Evolutionary conservation across 1,140 invertebrate genomes (phyloP).

Genomic region (Drosophila melanica): DNA sequence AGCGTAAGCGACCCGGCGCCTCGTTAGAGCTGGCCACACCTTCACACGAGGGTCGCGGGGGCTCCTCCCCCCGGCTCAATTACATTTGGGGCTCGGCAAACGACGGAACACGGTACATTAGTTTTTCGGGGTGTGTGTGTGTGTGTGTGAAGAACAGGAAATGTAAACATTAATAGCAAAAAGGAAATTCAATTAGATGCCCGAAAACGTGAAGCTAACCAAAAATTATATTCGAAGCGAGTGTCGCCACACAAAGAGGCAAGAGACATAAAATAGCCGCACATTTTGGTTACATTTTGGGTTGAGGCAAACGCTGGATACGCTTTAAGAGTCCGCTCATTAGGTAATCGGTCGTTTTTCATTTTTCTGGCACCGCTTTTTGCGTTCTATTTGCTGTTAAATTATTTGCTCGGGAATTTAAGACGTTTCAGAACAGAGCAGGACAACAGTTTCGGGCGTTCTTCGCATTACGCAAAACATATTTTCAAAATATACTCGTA

Average conservation of each 20-base stretch:
- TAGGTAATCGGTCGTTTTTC: background rate
- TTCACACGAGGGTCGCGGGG: background rate
- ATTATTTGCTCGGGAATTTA: constrained; percentile 74
- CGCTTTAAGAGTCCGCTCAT: background rate
- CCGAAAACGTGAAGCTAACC: constrained; percentile 7
- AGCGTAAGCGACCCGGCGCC: constrained; percentile 5
- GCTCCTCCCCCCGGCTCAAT: constrained; percentile 9
- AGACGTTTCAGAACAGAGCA: constrained; percentile 58
- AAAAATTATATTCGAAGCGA: background rate
- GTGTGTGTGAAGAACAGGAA: constrained; percentile 55
- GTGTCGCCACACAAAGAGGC: background rate
- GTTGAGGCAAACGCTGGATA: background rate
- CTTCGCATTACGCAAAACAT: constrained; percentile 66
- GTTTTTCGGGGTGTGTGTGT: constrained; percentile 9
- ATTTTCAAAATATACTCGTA: constrained; percentile 12
- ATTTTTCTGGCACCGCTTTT: background rate
- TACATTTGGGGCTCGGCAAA: constrained; percentile 22
- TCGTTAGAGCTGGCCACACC: constrained; percentile 30
- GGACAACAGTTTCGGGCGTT: constrained; percentile 57
- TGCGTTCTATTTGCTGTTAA: constrained; percentile 67
- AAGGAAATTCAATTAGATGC: constrained; percentile 63
- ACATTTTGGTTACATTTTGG: background rate
- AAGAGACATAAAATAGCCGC: background rate
- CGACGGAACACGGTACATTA: constrained; percentile 4
- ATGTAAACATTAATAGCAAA: constrained; percentile 53